These are phyloP conservation scores for Calliopsis andreniformis DNA, from an alignment of 1,140 invertebrate species.

Conservation along the genomic window DNA sequence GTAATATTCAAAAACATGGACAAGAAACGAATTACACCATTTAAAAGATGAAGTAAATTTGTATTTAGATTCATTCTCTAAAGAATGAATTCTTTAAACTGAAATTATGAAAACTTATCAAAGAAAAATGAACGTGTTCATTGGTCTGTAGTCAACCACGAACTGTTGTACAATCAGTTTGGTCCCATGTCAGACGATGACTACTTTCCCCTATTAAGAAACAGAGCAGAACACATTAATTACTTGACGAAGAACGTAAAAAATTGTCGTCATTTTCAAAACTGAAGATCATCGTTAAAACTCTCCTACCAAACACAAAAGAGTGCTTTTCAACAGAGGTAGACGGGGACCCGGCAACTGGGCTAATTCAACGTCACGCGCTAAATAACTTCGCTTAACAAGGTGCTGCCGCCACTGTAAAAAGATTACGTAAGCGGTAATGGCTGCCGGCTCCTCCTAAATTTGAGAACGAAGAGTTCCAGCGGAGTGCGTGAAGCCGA, in stretches of 20 bases:
- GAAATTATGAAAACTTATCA: too few species aligned
- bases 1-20: too few species aligned
- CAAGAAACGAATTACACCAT: too few species aligned
- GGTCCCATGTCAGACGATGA: too few species aligned
- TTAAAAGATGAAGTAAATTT: too few species aligned
- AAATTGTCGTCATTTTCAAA: background rate
- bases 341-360: conserved; percentile 34
- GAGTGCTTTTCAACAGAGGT: conserved; percentile 19
- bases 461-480: conserved; percentile 68
- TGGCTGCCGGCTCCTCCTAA: conserved; percentile 71
- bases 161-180: too few species aligned
- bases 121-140: too few species aligned
- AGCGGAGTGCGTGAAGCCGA: conserved; percentile 29
- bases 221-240: background rate
- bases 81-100: too few species aligned
- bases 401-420: conserved; percentile 68
- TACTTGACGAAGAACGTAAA: too few species aligned
- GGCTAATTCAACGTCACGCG: conserved; percentile 49
- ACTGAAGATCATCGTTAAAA: background rate
- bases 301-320: conserved; percentile 11
- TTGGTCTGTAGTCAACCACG: too few species aligned
- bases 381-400: conserved; percentile 72
- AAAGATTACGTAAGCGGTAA: conserved; percentile 71
- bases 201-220: too few species aligned
- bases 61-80: too few species aligned